phyloP scores from a whole-genome alignment of 1,140 invertebrate genomes.

The Triops longicaudatus region DNA sequence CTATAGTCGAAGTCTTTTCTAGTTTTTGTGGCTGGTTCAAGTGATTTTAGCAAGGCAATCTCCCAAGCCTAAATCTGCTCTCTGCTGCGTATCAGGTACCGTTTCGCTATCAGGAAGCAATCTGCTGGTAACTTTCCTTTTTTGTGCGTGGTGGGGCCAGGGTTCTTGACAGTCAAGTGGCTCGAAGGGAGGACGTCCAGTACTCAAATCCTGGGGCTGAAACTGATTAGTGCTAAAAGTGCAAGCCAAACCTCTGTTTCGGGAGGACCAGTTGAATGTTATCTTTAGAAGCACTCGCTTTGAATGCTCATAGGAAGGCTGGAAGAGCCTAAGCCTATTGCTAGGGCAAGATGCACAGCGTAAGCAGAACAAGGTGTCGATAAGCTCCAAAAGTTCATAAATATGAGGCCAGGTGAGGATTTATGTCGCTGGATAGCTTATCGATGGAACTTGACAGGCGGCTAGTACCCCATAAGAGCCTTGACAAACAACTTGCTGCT shows the following conservation, averaged over 20 bases:
- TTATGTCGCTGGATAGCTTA: conserved; percentile 11
- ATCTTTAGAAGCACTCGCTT: background rate
- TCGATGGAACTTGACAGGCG: conserved; percentile 10
- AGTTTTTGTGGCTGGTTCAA: background rate
- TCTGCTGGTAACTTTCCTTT: background rate
- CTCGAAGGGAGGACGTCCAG: background rate
- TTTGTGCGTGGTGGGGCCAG: background rate
- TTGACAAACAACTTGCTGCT: background rate
- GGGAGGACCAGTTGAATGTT: background rate
- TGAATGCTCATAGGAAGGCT: background rate
- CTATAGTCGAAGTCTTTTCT: background rate
- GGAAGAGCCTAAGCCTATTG: background rate
- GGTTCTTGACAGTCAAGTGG: background rate
- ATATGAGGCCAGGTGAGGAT: conserved; percentile 11
- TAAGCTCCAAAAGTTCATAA: background rate
- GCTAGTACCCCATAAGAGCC: background rate
- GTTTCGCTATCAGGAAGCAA: background rate
- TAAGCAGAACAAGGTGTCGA: background rate
- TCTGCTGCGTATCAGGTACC: background rate
- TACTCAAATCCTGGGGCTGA: background rate
- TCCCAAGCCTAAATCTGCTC: background rate
- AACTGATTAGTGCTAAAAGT: background rate
- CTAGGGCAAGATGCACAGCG: background rate
- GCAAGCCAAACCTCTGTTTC: background rate
- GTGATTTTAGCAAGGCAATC: background rate